Evolutionary conservation across 1,140 invertebrate species (phyloP).

Genomic region (Drosophila aff.): DNA sequence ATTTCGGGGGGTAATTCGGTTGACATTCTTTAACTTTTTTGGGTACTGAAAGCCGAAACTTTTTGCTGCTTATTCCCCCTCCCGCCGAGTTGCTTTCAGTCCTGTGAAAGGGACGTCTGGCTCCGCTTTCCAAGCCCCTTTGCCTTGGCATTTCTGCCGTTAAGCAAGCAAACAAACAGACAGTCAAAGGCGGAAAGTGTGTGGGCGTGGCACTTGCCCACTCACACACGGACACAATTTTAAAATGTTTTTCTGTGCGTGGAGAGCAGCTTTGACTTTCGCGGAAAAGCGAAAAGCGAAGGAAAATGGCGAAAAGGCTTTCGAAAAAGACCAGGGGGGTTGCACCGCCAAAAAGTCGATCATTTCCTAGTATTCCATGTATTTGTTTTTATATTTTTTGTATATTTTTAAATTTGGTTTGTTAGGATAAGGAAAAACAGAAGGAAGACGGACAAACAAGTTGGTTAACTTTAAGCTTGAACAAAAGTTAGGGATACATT

Average conservation of each 20-base stretch:
- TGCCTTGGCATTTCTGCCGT: slow-evolving; percentile 10
- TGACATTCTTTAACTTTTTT: slow-evolving; percentile 38
- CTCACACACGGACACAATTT: slow-evolving; percentile 8
- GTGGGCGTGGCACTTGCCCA: slow-evolving; percentile 24
- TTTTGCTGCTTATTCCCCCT: slow-evolving; percentile 4
- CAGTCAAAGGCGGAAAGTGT: slow-evolving; percentile 20
- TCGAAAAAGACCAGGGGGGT: neutral
- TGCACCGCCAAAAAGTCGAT: slow-evolving; percentile 11
- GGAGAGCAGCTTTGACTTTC: slow-evolving; percentile 24
- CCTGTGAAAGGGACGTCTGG: slow-evolving; percentile 3
- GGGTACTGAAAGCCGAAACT: slow-evolving; percentile 18
- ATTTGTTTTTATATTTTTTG: too few species aligned
- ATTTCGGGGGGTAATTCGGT: slow-evolving; percentile 23
- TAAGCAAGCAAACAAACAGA: slow-evolving; percentile 41
- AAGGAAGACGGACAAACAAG: neutral
- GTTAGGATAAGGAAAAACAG: neutral
- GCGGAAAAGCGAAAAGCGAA: neutral
- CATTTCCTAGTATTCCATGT: neutral
- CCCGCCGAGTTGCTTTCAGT: slow-evolving; percentile 20
- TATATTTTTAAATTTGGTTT: neutral
- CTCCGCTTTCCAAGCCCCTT: neutral
- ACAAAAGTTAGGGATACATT: neutral
- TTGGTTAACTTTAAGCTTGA: neutral
- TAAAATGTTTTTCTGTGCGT: slow-evolving; percentile 30
- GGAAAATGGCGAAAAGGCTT: slow-evolving; percentile 14